Conservation (phyloP, 2,888 invertebrate species). For the Nysson spinosus region DNA sequence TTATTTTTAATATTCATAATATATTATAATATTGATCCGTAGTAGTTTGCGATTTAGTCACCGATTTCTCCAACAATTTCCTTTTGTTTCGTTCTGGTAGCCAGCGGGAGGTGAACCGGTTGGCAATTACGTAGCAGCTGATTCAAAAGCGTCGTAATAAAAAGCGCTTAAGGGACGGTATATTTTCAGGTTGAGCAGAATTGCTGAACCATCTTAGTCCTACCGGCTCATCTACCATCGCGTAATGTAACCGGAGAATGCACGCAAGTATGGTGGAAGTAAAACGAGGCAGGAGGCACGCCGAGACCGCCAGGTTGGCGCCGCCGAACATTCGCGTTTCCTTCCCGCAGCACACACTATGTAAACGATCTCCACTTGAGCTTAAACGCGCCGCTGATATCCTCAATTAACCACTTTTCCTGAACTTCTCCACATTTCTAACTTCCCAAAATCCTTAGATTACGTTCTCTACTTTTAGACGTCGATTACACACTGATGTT, state of each 20-base stretch:
- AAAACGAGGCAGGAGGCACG: conserved; percentile 24
- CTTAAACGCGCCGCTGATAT: conserved; percentile 18
- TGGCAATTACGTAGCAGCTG: conserved; percentile 17
- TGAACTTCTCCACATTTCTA: too few relatives aligned
- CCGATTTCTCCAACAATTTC: not conserved
- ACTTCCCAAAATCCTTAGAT: too few relatives aligned
- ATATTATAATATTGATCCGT: too few relatives aligned
- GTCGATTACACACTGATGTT: too few relatives aligned
- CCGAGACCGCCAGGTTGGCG: conserved; percentile 46
- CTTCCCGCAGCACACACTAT: conserved; percentile 1
- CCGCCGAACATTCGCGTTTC: conserved; percentile 37
- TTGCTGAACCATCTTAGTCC: conserved; percentile 10
- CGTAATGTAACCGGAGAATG: conserved; percentile 20
- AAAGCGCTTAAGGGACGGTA: conserved; percentile 33
- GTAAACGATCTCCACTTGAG: conserved; percentile 16
- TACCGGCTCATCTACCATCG: conserved; percentile 3
- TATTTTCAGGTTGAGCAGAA: conserved; percentile 22
- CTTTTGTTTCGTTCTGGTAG: not conserved
- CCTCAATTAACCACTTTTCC: too few relatives aligned
- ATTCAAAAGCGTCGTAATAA: conserved; percentile 39
- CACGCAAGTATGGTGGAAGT: conserved; percentile 12
- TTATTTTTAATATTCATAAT: too few relatives aligned
- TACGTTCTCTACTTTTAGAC: too few relatives aligned
- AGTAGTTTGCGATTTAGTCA: too few relatives aligned
- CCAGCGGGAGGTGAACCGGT: conserved; percentile 22